Conservation (phyloP, 1,140 invertebrate species). For the Diploscapter pachys region DNA sequence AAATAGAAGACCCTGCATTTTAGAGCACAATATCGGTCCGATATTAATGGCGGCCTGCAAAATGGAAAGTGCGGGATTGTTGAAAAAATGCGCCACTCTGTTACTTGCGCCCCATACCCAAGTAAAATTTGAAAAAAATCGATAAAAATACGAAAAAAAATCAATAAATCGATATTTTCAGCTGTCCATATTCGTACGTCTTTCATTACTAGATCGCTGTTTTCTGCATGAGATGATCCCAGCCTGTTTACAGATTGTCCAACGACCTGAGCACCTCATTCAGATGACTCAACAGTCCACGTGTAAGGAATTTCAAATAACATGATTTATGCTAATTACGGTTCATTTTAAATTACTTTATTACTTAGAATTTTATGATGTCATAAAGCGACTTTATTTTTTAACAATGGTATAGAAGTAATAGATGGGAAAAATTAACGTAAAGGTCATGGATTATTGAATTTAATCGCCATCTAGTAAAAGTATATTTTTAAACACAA, state of each 20-base stretch:
- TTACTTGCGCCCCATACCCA: conserved; percentile 51
- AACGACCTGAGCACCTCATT: conserved; percentile 49
- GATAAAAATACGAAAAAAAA: too few species aligned
- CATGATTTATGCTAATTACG: too few species aligned
- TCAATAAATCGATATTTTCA: conserved; percentile 12
- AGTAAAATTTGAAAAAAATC: background rate
- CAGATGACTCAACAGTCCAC: conserved; percentile 58
- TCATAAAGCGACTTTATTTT: conserved; percentile 12
- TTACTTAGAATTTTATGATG: background rate
- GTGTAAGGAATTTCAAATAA: conserved; percentile 42
- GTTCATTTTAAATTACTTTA: conserved; percentile 12
- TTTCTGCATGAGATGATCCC: conserved; percentile 54
- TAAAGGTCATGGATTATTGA: conserved; percentile 10
- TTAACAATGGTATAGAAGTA: background rate
- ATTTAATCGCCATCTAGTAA: too few species aligned
- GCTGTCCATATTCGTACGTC: conserved; percentile 54
- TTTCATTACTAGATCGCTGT: conserved; percentile 55
- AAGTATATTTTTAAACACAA: too few species aligned
- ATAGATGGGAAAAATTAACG: background rate
- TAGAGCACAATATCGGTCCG: conserved; percentile 56
- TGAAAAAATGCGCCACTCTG: conserved; percentile 52
- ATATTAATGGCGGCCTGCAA: conserved; percentile 58
- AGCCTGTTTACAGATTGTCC: conserved; percentile 51
- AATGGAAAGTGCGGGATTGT: conserved; percentile 56
- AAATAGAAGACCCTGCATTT: conserved; percentile 8